Percentiles rank a stretch among this genome's conserved stretches.
phyloP scores from a whole-genome alignment of 1,140 invertebrate species.

The Drosophila micromelanica region DNA sequence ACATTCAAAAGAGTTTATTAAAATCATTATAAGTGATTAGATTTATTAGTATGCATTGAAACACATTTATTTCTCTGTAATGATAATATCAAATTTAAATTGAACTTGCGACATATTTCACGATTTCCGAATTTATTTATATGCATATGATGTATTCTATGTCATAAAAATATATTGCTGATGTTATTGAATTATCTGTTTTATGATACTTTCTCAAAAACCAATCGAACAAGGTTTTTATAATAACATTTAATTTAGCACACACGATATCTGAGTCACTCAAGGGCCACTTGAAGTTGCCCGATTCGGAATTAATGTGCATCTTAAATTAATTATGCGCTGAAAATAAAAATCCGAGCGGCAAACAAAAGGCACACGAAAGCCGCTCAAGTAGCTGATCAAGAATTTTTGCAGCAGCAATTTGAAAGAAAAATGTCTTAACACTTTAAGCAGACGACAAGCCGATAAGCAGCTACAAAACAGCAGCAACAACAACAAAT shows the following conservation, averaged over 20 bases:
- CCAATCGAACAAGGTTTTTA: background rate
- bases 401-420: slow-evolving; percentile 38
- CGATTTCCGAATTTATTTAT: too few species aligned
- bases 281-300: slow-evolving; percentile 61
- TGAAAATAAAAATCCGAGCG: slow-evolving; percentile 62
- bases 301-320: slow-evolving; percentile 67
- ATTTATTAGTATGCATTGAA: too few species aligned
- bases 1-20: background rate
- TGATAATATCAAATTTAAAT: too few species aligned
- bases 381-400: slow-evolving; percentile 70
- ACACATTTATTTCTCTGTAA: too few species aligned
- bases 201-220: slow-evolving; percentile 9
- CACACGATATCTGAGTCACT: slow-evolving; percentile 42
- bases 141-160: too few species aligned
- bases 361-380: slow-evolving; percentile 65
- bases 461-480: slow-evolving; percentile 76
- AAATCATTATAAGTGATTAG: too few species aligned
- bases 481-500: slow-evolving; percentile 33
- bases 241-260: slow-evolving; percentile 6
- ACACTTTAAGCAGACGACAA: slow-evolving; percentile 77
- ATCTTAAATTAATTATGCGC: slow-evolving; percentile 78
- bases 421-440: slow-evolving; percentile 63
- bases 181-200: background rate
- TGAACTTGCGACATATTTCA: too few species aligned
- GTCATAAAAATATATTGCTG: too few species aligned